Base-by-base conservation (phyloP, 2,888 invertebrate species). In the Beris chalybata region DNA sequence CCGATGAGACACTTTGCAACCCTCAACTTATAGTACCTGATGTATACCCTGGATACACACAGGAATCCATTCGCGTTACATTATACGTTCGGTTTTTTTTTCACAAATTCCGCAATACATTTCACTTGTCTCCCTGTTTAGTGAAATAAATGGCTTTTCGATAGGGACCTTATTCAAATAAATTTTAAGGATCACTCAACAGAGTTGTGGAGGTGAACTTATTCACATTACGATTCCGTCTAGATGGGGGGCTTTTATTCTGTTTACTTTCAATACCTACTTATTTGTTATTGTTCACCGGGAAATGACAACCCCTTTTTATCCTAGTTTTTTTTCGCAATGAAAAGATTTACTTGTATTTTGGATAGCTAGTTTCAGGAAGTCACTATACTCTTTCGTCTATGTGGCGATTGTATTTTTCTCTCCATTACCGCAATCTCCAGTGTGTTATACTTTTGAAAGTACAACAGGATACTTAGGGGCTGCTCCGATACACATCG, bases 71-170 rank as follows among this genome's bases (percentile, higher is more conserved):
- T 58, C 30, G 30, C 13, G 15, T 56, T 4, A 12, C 44, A 44
- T 12, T 44, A 4, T 9, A 45, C 30, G 7, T 15, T 15, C 12
- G 43, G 15, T 22, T 13, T 45, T 58, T 38, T 45, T 56, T 56
- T 61, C 38, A 29, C 38, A 61, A 61, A 61, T 61, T 61, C 61
- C n/a, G 32, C 15, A 15, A 61, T 50, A 52, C 61, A 22, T 22
- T 22, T 52, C 22, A 59, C 32, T 50, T 50, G 50, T 61, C 61
- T 50, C 38, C 13, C 61, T 50, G 61, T 61, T 61, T 61, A 61
- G 61, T 61, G 52, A 61, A 52, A 61, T 61, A 61, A 61, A 61
- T 61, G 61, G 61, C 61, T 61, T 61, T 52, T 61, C 61, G 52
- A 61, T 22, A 22, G 43, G 43, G 61, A 61, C 61, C 61, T 50